Evolutionary conservation across 2,113 vertebrate species (phyloP).

Genomic region (Alligator mississippiensis): DNA sequence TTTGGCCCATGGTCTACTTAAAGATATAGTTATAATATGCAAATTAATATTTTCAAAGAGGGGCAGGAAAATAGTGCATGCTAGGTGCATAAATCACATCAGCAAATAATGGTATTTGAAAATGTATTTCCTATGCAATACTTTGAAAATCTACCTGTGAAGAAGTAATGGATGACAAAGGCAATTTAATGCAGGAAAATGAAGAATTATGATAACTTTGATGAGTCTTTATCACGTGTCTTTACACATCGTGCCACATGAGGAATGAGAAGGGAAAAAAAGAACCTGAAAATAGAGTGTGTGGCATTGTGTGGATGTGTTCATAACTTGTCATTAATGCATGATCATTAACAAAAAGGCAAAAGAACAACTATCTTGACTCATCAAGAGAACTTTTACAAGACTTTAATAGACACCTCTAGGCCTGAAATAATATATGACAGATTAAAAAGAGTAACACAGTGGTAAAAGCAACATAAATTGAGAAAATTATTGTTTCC

Average conservation of each 20-base stretch:
- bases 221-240: background rate
- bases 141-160: background rate
- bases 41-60: background rate
- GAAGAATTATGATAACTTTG: background rate
- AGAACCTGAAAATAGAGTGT: background rate
- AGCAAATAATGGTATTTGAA: background rate
- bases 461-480: background rate
- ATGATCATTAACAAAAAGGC: background rate
- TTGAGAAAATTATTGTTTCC: background rate
- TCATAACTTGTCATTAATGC: background rate
- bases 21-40: fast-evolving
- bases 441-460: background rate
- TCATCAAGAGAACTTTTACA: background rate
- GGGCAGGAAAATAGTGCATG: background rate
- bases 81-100: background rate
- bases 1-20: background rate
- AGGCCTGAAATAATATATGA: background rate
- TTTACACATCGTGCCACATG: background rate
- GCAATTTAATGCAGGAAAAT: background rate
- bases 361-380: background rate
- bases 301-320: too few species aligned
- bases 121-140: background rate
- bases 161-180: background rate
- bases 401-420: background rate
- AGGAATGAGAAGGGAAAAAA: background rate